Base-by-base conservation (phyloP, 2,888 invertebrate species). In the Apomyelois bistriatella region DNA sequence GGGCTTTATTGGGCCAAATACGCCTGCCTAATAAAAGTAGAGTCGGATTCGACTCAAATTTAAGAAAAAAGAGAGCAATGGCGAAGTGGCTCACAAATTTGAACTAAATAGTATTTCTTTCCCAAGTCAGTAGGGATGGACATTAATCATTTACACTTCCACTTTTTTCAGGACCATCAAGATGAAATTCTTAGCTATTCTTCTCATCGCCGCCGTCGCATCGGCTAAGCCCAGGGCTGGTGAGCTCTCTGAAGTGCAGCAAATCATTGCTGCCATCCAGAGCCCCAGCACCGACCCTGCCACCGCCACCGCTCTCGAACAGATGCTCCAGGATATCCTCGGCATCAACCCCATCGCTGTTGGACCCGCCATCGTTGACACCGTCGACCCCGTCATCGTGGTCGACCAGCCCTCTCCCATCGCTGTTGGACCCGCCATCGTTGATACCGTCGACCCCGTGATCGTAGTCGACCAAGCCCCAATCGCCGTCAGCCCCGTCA, bases 101-200 rank as follows among this genome's bases (percentile, higher is more conserved):
- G n/a, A n/a, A n/a, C n/a, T n/a, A n/a, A n/a, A n/a, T n/a, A n/a
- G n/a, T n/a, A n/a, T n/a, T n/a, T n/a, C n/a, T n/a, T n/a, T n/a
- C n/a, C n/a, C n/a, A n/a, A n/a, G n/a, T n/a, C n/a, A n/a, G n/a
- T n/a, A n/a, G n/a, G n/a, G n/a, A n/a, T n/a, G n/a, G n/a, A n/a
- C n/a, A n/a, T n/a, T n/a, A n/a, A n/a, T n/a, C n/a, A n/a, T n/a
- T n/a, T n/a, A n/a, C n/a, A n/a, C n/a, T n/a, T n/a, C n/a, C n/a
- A 6, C 22, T 9, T 46, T 8, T 59, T 59, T 2, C 68, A 77
- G 72, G 62, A 62, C 48, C 64, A 64, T 55, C 61, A 75, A 65
- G 42, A 85, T 85, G 85, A 83, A 84, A 75, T 80, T 85, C 63
- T 42, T 79, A 35, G 76, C 75, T 48, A 64, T 85, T 64, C 76